Evolutionary conservation across 2,797 vertebrate genomes (phyloP).

Genomic region (Liparis tanakae): DNA sequence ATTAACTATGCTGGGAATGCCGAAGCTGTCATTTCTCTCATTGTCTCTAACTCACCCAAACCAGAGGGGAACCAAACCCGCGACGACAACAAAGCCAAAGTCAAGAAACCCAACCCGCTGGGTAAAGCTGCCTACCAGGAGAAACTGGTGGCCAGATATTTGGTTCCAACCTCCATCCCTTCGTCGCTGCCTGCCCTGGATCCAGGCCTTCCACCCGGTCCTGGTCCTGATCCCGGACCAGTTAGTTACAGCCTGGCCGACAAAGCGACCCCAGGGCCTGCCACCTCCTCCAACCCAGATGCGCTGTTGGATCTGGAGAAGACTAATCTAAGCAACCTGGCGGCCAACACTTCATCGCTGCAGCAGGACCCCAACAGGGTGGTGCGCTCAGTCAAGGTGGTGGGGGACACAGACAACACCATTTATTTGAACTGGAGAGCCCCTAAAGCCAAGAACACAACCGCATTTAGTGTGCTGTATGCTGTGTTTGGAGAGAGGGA

Average conservation of each 20-base stretch:
- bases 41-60: slow-evolving; percentile 87
- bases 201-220: slow-evolving; percentile 54
- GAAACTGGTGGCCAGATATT: slow-evolving; percentile 86
- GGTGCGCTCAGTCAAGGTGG: slow-evolving; percentile 92
- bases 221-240: slow-evolving; percentile 61
- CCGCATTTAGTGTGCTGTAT: slow-evolving; percentile 91
- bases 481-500: slow-evolving; percentile 92
- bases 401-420: slow-evolving; percentile 93
- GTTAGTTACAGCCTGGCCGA: slow-evolving; percentile 73
- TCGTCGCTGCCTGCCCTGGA: slow-evolving; percentile 57
- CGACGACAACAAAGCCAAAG: slow-evolving; percentile 79
- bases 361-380: slow-evolving; percentile 86
- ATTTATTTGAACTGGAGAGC: slow-evolving; percentile 94
- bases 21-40: slow-evolving; percentile 90
- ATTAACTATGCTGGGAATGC: slow-evolving; percentile 92
- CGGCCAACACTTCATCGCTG: slow-evolving; percentile 84
- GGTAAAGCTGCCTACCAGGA: slow-evolving; percentile 90
- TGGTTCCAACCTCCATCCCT: slow-evolving; percentile 77
- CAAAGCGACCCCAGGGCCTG: slow-evolving; percentile 62
- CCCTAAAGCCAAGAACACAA: slow-evolving; percentile 88
- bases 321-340: slow-evolving; percentile 84
- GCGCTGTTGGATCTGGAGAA: slow-evolving; percentile 81
- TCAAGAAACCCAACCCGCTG: slow-evolving; percentile 73
- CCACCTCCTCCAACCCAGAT: slow-evolving; percentile 63
- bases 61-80: slow-evolving; percentile 78